A percentile compares a stretch with the other conserved stretches of the same genome.
phyloP scores from a whole-genome alignment of 2,888 invertebrate genomes.

The Lochmaea crataegi region DNA sequence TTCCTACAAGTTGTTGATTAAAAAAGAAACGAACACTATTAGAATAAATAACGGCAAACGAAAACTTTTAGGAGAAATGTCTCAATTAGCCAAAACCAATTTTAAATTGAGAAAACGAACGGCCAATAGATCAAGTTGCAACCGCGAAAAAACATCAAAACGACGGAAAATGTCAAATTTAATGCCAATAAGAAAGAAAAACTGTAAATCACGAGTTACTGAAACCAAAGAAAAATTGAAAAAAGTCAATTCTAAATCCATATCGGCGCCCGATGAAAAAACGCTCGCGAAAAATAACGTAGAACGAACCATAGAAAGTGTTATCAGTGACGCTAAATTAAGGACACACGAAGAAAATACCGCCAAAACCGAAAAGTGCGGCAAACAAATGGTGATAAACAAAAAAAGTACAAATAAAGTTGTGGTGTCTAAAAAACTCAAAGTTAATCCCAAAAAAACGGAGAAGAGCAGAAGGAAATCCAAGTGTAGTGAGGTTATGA shows the following conservation, averaged over 20 bases:
- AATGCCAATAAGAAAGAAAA: conserved; percentile 55
- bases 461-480: conserved; percentile 56
- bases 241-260: conserved; percentile 39
- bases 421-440: conserved; percentile 44
- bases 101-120: conserved; percentile 62
- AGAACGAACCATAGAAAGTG: conserved; percentile 67
- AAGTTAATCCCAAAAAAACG: conserved; percentile 49
- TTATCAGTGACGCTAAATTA: conserved; percentile 58
- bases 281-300: conserved; percentile 71
- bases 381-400: conserved; percentile 64
- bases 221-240: conserved; percentile 51
- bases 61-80: conserved; percentile 63
- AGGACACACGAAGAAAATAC: conserved; percentile 46
- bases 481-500: conserved; percentile 53
- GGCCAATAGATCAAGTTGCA: conserved; percentile 60
- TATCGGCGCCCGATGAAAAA: conserved; percentile 67
- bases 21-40: conserved; percentile 65
- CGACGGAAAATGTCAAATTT: conserved; percentile 58
- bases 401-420: conserved; percentile 49
- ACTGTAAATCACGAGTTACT: conserved; percentile 36
- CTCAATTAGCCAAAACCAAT: conserved; percentile 51
- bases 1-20: conserved; percentile 65
- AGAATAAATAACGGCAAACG: conserved; percentile 65
- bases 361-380: conserved; percentile 57
- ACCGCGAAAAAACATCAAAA: conserved; percentile 44